phyloP scores from a whole-genome alignment of 2,888 invertebrate species.

The Campoplex nolae region DNA sequence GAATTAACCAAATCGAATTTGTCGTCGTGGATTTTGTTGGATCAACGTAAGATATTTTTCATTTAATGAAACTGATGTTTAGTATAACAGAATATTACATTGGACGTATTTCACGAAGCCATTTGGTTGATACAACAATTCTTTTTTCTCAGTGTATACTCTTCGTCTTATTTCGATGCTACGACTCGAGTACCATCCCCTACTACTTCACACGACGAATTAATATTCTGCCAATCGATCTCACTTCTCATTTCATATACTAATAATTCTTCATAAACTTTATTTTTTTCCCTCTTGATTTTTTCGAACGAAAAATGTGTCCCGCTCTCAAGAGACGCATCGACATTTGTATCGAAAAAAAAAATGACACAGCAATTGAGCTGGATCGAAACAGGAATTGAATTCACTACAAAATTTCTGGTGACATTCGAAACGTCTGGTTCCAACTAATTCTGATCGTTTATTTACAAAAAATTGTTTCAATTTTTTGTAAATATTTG shows the following conservation, averaged over 20 bases:
- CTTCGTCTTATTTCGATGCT: slow-evolving; percentile 51
- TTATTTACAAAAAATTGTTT: no score
- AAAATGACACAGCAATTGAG: no score
- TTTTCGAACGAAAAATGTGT: background rate
- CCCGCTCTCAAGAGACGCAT: background rate
- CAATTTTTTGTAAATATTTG: no score
- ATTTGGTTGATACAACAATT: no score
- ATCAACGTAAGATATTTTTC: no score
- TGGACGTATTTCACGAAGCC: no score
- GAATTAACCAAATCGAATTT: no score
- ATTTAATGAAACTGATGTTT: no score
- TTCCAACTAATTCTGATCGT: background rate
- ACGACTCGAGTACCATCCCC: slow-evolving; percentile 34
- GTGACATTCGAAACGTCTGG: background rate
- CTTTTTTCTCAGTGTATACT: no score
- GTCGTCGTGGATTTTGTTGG: no score
- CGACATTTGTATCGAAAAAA: background rate
- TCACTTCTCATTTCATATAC: background rate
- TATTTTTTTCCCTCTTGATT: background rate
- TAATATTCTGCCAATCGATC: background rate
- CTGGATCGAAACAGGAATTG: background rate
- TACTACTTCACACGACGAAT: background rate
- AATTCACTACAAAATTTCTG: background rate
- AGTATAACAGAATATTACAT: no score
- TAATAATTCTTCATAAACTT: background rate